Conservation (phyloP, 2,797 vertebrate genomes). For the Macropus fuliginosus region DNA sequence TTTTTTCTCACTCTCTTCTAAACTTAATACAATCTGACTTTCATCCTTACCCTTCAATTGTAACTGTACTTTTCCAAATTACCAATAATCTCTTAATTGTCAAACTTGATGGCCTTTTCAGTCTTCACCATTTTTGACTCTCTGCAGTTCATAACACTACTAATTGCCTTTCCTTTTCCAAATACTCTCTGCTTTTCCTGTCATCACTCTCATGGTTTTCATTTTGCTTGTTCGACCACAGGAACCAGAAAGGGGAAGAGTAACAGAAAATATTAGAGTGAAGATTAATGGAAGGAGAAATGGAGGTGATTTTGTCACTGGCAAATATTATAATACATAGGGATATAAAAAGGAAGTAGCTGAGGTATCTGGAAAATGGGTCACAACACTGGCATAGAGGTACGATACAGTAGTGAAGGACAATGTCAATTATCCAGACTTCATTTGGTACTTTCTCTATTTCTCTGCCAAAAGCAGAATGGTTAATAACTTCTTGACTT, state of each 20-base stretch:
- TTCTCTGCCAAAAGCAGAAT: neutral
- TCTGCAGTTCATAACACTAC: neutral
- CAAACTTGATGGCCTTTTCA: neutral
- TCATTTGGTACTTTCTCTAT: neutral
- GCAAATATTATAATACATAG: neutral
- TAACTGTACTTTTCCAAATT: neutral
- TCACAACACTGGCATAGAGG: neutral
- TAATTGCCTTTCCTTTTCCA: neutral
- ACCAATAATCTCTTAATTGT: neutral
- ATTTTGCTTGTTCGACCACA: neutral
- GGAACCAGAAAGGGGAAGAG: neutral
- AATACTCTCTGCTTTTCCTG: neutral
- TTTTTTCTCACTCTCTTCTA: neutral
- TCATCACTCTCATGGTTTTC: neutral
- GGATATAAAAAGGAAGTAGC: neutral
- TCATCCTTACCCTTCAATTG: neutral
- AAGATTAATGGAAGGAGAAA: neutral
- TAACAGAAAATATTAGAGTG: neutral
- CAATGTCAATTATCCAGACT: neutral
- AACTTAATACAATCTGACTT: neutral
- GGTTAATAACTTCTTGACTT: neutral
- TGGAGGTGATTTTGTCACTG: neutral
- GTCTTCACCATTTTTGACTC: neutral
- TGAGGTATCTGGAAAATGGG: neutral
- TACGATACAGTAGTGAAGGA: neutral